A percentile compares a stretch with the other conserved stretches of the same genome.
These are phyloP conservation scores for Gasterosteus aculeatus DNA, from an alignment of 2,113 vertebrate species.

Conservation along the genomic window DNA sequence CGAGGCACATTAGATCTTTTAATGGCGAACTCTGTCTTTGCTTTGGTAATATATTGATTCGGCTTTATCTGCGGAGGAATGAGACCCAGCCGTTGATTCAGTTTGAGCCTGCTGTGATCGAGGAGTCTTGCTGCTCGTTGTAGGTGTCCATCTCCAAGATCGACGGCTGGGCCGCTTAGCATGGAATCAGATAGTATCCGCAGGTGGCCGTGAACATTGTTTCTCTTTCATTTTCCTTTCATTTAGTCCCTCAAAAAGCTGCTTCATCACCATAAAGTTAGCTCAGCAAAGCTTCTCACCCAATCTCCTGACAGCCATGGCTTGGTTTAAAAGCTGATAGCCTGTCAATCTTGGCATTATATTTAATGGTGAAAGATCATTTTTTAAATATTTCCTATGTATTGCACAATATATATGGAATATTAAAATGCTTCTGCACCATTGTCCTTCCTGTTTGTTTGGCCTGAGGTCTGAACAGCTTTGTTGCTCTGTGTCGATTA, in stretches of 20 bases:
- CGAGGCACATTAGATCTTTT: background rate
- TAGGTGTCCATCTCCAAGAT: slow-evolving; percentile 9
- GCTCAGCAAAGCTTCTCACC: background rate
- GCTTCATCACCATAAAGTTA: background rate
- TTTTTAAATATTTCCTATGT: no score
- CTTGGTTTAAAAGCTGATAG: background rate
- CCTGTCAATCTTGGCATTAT: background rate
- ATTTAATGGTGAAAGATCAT: background rate
- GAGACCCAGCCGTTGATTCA: slow-evolving; percentile 1
- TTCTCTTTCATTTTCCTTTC: slow-evolving; percentile 4
- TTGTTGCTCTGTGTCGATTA: slow-evolving; percentile 29
- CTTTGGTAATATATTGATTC: background rate
- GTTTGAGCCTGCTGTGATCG: slow-evolving; percentile 30
- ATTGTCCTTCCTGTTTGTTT: slow-evolving; percentile 3
- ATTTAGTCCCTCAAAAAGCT: slow-evolving; percentile 3
- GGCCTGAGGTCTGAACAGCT: slow-evolving; percentile 11
- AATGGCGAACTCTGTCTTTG: background rate
- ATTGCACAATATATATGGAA: no score
- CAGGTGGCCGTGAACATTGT: slow-evolving; percentile 5
- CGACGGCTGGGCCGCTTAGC: background rate
- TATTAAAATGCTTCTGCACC: background rate
- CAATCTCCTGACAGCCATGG: no score
- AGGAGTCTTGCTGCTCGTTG: slow-evolving; percentile 7
- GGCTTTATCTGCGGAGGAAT: background rate
- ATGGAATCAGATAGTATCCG: slow-evolving; percentile 8